phyloP scores from a whole-genome alignment of 2,888 invertebrate species.

The Microctonus brassicae region DNA sequence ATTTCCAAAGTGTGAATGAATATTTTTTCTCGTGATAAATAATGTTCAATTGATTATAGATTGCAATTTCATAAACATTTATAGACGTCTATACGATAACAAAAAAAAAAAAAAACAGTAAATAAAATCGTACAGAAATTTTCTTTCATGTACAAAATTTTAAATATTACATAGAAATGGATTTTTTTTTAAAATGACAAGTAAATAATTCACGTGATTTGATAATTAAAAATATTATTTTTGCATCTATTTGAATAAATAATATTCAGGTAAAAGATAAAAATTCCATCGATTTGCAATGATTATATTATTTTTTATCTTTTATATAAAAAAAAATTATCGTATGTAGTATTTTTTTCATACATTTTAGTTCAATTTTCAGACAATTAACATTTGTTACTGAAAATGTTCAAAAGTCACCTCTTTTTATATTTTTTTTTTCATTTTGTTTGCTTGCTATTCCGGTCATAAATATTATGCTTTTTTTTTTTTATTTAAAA shows the following conservation, averaged over 20 bases:
- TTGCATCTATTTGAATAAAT: neutral
- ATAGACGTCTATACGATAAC: neutral
- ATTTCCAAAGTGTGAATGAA: neutral
- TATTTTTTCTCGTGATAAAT: neutral
- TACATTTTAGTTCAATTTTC: neutral
- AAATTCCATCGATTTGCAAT: neutral
- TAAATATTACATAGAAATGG: too few species aligned
- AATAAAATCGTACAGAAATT: neutral
- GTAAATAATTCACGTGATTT: too few species aligned
- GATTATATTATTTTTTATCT: neutral
- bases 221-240: slow-evolving; percentile 3
- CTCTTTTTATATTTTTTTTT: neutral
- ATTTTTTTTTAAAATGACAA: too few species aligned
- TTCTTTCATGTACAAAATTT: neutral
- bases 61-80: neutral
- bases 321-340: neutral
- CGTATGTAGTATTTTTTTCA: neutral
- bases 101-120: neutral
- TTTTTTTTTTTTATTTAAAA: neutral
- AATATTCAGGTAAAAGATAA: neutral
- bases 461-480: neutral
- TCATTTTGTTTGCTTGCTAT: neutral
- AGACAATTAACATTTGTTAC: neutral
- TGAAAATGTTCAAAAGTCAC: neutral
- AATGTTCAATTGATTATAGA: neutral